These are phyloP conservation scores for Chlamydotis undulata DNA, from an alignment of 2,113 vertebrate species.

Conservation along the genomic window DNA sequence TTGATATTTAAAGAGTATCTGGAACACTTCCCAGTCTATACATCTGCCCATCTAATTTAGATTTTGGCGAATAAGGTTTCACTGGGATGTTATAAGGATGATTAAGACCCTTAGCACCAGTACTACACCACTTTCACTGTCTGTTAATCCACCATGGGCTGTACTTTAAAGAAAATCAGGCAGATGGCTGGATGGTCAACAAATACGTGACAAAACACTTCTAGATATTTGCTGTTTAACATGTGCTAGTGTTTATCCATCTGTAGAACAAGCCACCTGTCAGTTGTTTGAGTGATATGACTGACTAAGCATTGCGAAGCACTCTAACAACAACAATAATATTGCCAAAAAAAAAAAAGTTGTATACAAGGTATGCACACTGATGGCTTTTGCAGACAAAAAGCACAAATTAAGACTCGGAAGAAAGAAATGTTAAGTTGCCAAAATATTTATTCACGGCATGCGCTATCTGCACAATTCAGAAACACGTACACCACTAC, in stretches of 20 bases:
- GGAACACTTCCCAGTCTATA: neutral
- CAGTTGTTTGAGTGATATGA: neutral
- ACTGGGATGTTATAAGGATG: neutral
- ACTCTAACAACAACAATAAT: neutral
- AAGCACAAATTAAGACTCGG: constrained; percentile 2
- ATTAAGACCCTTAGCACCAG: neutral
- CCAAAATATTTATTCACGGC: constrained; percentile 53
- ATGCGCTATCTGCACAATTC: constrained; percentile 30
- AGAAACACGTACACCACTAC: neutral
- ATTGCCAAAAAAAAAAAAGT: neutral
- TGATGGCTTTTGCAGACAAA: neutral
- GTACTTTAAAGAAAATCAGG: neutral
- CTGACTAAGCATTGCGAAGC: constrained; percentile 2
- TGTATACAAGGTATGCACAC: neutral
- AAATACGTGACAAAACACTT: neutral
- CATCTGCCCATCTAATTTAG: constrained; percentile 10
- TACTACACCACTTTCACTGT: neutral
- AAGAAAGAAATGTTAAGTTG: constrained; percentile 7
- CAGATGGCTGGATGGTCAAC: constrained; percentile 23
- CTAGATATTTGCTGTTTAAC: neutral
- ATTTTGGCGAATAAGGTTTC: neutral
- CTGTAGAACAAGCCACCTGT: constrained; percentile 12
- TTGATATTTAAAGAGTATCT: constrained; percentile 8
- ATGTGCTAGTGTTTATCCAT: neutral
- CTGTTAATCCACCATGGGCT: neutral